phyloP scores from a whole-genome alignment of 1,140 invertebrate genomes.

The Panulirus ornatus region DNA sequence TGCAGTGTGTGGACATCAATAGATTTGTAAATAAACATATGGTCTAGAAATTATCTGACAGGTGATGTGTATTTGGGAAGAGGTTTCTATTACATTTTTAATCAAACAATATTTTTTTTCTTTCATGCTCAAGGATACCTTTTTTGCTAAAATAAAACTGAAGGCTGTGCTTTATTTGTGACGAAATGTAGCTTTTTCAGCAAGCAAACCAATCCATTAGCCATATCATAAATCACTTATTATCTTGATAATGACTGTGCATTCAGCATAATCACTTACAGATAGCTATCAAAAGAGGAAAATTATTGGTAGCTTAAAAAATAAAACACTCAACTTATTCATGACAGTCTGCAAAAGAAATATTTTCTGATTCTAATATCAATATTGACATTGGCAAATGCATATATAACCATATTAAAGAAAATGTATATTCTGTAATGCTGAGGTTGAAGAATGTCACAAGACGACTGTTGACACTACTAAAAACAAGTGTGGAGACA shows the following conservation, averaged over 20 bases:
- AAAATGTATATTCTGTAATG: slow-evolving; percentile 2
- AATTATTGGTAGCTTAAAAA: slow-evolving; percentile 37
- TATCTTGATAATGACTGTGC: slow-evolving; percentile 25
- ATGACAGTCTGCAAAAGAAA: slow-evolving; percentile 48
- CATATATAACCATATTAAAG: slow-evolving; percentile 20
- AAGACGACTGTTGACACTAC: no score
- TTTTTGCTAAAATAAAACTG: slow-evolving; percentile 32
- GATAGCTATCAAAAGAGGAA: slow-evolving; percentile 16
- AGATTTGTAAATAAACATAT: background rate
- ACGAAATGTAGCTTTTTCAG: slow-evolving; percentile 1
- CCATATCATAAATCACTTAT: slow-evolving; percentile 19
- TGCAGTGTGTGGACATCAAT: slow-evolving; percentile 29
- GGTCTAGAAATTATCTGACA: background rate
- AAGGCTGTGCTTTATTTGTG: slow-evolving; percentile 17
- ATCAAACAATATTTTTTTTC: slow-evolving; percentile 12
- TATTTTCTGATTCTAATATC: slow-evolving; percentile 30
- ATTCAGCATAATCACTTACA: slow-evolving; percentile 24
- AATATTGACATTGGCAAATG: slow-evolving; percentile 18
- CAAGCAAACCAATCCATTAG: slow-evolving; percentile 39
- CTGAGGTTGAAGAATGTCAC: background rate
- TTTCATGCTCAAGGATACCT: slow-evolving; percentile 38
- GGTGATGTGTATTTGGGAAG: slow-evolving; percentile 16
- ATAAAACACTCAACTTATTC: slow-evolving; percentile 44
- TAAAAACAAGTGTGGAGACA: background rate
- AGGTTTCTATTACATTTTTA: background rate